phyloP scores from a whole-genome alignment of 2,113 vertebrate genomes.

The Larimichthys polyactis region DNA sequence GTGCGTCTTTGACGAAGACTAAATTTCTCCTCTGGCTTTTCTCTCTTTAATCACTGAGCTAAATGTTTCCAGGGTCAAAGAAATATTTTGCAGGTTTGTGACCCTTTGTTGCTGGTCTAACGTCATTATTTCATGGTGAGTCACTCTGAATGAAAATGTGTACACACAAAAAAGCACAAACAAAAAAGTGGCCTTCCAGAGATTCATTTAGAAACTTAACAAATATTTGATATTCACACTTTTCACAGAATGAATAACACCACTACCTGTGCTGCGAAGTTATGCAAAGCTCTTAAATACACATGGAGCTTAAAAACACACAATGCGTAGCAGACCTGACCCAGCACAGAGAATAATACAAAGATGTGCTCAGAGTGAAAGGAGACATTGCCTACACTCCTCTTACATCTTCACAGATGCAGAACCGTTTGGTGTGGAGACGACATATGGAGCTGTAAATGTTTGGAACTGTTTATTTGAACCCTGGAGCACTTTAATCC shows the following conservation, averaged over 20 bases:
- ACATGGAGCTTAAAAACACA: background rate
- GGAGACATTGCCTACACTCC: background rate
- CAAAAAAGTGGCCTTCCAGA: background rate
- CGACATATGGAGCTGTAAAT: too few relatives aligned
- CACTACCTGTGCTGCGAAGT: background rate
- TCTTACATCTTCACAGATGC: background rate
- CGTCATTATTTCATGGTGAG: background rate
- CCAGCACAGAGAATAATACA: background rate
- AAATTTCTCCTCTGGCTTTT: background rate
- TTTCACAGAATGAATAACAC: background rate
- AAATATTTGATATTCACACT: background rate
- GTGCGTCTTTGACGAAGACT: background rate
- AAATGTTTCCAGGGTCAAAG: constrained; percentile 1
- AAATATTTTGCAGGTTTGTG: background rate
- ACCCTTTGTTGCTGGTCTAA: background rate
- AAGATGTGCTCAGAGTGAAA: background rate
- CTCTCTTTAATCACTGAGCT: background rate
- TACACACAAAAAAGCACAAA: background rate
- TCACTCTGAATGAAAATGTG: background rate
- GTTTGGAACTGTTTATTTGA: too few relatives aligned
- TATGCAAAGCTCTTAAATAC: background rate
- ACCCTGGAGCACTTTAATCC: too few relatives aligned
- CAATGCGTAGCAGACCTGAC: background rate
- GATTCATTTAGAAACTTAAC: background rate
- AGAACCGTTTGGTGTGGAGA: too few relatives aligned